Evolutionary conservation across 2,797 vertebrate genomes (phyloP), one percentile per base, ranked within the genome.

Genomic region (Menidia menidia): DNA sequence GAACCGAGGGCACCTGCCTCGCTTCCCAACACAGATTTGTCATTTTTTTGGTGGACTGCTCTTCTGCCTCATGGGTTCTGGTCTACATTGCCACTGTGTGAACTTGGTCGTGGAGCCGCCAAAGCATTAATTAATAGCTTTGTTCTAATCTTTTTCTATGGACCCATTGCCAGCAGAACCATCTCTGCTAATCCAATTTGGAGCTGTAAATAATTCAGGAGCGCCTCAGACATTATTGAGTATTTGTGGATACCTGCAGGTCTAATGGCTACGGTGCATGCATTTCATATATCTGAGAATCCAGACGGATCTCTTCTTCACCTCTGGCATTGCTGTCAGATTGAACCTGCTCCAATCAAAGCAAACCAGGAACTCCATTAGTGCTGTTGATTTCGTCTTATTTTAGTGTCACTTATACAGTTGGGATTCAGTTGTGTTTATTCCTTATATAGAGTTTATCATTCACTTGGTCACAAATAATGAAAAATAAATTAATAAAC

Each of bases 161-260:
- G 67, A 86, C 83, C 87, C 87, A 90, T 88, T 89, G 80, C 83
- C 57, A 75, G 78, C 81, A 85, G 77, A 78, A 69, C 62, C 68
- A 71, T 85, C 80, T 81, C 69, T 50, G 62, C 57, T 92, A 92
- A 91, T 90, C 87, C 85, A 89, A 90, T 90, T 88, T 86, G 73
- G 75, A 88, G 68, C 25, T 63, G 32, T 66, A 82, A 78, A 78
- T 87, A 84, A 88, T 91, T 70, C 63, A 64, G 73, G 48, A 85
- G 77, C 10, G 56, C 79, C 75, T 78, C 68, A 1, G 72, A 68
- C 71, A 43, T 81, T 70, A 77, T 72, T 60, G 78, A 74, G 70
- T 57, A 32, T 84, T 77, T 77, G 74, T 73, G 73, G 64, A 71
- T 86, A 81, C 59, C 72, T 73, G 73, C 61, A 47, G 68, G 73